Base-by-base conservation (phyloP, 2,888 invertebrate species). In the Helicoverpa assulta region DNA sequence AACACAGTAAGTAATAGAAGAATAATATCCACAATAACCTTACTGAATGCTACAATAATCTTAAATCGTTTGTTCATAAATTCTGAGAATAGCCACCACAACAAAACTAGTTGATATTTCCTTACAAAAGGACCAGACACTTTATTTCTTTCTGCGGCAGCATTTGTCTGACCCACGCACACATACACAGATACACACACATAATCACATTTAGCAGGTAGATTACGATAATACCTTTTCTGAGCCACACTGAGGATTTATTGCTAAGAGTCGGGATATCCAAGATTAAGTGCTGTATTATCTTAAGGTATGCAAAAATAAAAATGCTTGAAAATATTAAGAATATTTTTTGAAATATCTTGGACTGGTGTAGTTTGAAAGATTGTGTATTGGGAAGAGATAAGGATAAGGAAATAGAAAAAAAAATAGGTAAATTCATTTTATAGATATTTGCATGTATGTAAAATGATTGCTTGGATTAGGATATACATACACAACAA, bases 181-280 rank as follows among this genome's bases (percentile, higher is more conserved):
- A 33, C 63, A 43, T 4, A 64, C 50, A 63, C 50, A 54, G 21
- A 62, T 53, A 61, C 47, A 56, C 14, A 67, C 26, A 70, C n/a
- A 67, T 84, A 86, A 83, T 86, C 80, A 86, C 78, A 85, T 86
- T 84, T 82, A 81, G 73, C 84, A 87, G 82, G 85, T 86, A 85
- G 85, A 85, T 88, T 87, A 87, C 76, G 76, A 72, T 60, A 67
- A 59, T 80, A 77, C 81, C 81, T 80, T 80, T 73, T 70, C 73
- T 65, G 62, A 83, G 74, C 72, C 70, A 64, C 81, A 65, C 58
- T 16, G 29, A 67, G 59, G 67, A 86, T 87, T 87, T 87, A 86
- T 84, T 64, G 75, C 82, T 57, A 29, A n/a, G 66, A 74, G 77
- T 19, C 67, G 55, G 47, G 50, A 63, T 40, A 70, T 75, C 73